These are phyloP conservation scores for Sylvicapra grimmia DNA, from an alignment of 2,113 vertebrate genomes.

Conservation along the genomic window DNA sequence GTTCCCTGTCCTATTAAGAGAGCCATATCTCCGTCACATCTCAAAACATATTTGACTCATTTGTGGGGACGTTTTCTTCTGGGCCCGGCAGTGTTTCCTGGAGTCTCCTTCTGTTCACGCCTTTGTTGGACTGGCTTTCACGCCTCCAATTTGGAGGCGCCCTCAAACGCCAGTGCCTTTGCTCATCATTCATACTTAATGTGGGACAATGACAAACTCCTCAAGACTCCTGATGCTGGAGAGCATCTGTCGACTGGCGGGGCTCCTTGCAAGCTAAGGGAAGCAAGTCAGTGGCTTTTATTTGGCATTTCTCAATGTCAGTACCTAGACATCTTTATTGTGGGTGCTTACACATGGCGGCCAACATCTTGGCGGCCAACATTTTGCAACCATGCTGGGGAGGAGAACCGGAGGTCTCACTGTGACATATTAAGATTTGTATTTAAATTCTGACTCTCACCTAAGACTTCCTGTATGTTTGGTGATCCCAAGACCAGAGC, in stretches of 20 bases:
- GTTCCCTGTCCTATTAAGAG: too few relatives aligned
- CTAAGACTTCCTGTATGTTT: not conserved
- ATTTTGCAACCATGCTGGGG: not conserved
- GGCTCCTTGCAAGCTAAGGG: not conserved
- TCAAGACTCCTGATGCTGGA: not conserved
- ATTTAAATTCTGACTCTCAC: not conserved
- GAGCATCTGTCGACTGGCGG: not conserved
- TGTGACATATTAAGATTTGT: not conserved
- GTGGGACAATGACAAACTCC: not conserved
- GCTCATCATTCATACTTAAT: not conserved
- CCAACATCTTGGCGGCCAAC: not conserved
- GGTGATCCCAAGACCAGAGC: not conserved
- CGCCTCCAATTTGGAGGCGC: not conserved
- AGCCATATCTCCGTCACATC: not conserved
- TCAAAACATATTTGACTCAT: not conserved
- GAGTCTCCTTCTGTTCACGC: not conserved
- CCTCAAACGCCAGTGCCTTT: not conserved
- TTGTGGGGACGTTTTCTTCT: not conserved
- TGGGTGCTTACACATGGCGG: too few relatives aligned
- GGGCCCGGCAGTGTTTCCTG: not conserved
- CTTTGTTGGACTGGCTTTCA: not conserved
- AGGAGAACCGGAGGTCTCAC: not conserved
- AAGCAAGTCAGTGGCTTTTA: not conserved
- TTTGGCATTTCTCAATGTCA: not conserved
- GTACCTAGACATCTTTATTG: not conserved